Evolutionary conservation across 92 coral and sea anemone genomes (phyloP).

Genomic region (Metridium senile): DNA sequence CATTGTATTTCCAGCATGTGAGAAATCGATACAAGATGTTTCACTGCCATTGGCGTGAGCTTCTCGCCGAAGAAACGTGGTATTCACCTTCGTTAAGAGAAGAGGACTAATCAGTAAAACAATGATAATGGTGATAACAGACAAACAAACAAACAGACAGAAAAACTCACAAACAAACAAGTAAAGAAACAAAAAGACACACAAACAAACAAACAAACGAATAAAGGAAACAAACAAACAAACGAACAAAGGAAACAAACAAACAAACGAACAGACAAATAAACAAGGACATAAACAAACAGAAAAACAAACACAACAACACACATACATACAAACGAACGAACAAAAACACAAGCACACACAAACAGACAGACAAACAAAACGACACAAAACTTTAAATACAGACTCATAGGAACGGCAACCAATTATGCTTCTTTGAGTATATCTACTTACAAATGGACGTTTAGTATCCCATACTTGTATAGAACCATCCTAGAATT

Average conservation of each 20-base stretch:
- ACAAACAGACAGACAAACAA: not conserved
- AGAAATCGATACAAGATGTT: conserved; percentile 79
- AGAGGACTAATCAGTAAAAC: too few species aligned
- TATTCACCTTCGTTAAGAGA: too few species aligned
- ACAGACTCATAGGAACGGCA: too few species aligned
- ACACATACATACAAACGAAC: too few species aligned
- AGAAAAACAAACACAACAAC: too few species aligned
- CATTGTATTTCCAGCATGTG: conserved; percentile 75
- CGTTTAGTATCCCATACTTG: conserved; percentile 97
- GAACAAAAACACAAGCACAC: not conserved
- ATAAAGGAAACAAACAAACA: too few species aligned
- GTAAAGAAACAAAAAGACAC: not conserved
- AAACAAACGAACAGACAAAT: not conserved
- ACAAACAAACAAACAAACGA: not conserved
- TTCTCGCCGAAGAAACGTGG: conserved; percentile 74
- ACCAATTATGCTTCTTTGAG: too few species aligned
- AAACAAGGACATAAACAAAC: too few species aligned
- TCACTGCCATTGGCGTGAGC: conserved; percentile 94
- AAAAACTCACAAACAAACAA: too few species aligned
- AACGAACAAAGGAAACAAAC: not conserved
- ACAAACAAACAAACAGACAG: too few species aligned
- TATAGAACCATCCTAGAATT: conserved; percentile 89
- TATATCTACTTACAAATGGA: conserved; percentile 96
- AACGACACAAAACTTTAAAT: not conserved
- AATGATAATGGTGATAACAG: too few species aligned